These are phyloP conservation scores for Notarius lentiginosus DNA, from an alignment of 2,113 vertebrate species.

Conservation along the genomic window DNA sequence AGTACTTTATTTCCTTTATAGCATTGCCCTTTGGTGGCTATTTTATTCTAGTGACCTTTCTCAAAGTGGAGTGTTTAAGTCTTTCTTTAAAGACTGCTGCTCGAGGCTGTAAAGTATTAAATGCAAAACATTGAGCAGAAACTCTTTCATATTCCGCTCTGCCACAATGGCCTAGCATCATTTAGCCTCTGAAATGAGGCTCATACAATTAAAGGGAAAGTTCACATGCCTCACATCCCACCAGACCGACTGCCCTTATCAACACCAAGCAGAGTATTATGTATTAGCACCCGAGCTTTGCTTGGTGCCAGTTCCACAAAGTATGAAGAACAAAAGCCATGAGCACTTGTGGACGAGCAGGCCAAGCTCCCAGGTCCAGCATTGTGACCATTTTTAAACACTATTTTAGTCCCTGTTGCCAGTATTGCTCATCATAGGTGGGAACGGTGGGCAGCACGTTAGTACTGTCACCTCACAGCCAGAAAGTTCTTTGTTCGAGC, in stretches of 20 bases:
- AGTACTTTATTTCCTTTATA: slow-evolving; percentile 22
- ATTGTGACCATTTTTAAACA: background rate
- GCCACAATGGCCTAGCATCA: background rate
- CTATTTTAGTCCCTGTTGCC: slow-evolving; percentile 18
- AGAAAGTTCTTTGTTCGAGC: no score
- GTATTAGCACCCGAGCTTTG: slow-evolving; percentile 40
- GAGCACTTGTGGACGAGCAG: slow-evolving; percentile 25
- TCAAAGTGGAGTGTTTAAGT: slow-evolving; percentile 29
- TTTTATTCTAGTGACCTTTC: slow-evolving; percentile 31
- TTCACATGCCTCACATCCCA: slow-evolving; percentile 34
- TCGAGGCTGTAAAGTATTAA: slow-evolving; percentile 6
- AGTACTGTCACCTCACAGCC: no score
- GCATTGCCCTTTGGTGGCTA: slow-evolving; percentile 24
- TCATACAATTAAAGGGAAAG: slow-evolving; percentile 42
- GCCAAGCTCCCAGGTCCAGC: slow-evolving; percentile 14
- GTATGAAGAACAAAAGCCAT: slow-evolving; percentile 41
- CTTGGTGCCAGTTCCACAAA: slow-evolving; percentile 32
- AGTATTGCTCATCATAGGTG: background rate
- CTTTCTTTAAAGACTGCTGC: background rate
- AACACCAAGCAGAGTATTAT: slow-evolving; percentile 35
- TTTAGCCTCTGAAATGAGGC: slow-evolving; percentile 6
- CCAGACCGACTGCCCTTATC: slow-evolving; percentile 39
- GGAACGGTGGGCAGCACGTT: no score
- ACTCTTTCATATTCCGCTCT: background rate
- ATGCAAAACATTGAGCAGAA: slow-evolving; percentile 14